Evolutionary conservation across 2,888 invertebrate genomes (phyloP).

Genomic region (Eupithecia pulchellata): DNA sequence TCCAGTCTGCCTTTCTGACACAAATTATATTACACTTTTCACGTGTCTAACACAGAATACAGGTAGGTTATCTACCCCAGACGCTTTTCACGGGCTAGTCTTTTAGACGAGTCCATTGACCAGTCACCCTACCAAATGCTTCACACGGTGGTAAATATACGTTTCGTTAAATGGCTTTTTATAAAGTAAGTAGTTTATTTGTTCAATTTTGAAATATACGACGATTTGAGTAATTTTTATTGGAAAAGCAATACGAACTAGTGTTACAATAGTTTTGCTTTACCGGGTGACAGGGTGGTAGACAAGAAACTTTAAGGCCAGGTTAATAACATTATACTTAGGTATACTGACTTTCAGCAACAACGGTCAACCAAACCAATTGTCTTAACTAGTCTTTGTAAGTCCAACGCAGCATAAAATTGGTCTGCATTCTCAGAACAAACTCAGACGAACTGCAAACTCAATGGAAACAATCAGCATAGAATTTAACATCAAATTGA

Average conservation of each 20-base stretch:
- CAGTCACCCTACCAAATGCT: neutral
- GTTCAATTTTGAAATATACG: neutral
- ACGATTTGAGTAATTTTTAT: neutral
- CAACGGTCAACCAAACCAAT: slow-evolving; percentile 3
- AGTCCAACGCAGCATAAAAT: slow-evolving; percentile 8
- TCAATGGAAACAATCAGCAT: slow-evolving; percentile 56
- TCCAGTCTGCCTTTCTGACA: neutral
- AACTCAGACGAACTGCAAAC: slow-evolving; percentile 34
- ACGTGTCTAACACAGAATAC: neutral
- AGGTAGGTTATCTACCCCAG: slow-evolving; percentile 14
- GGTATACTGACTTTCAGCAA: neutral
- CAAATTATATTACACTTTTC: neutral
- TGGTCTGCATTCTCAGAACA: slow-evolving; percentile 3
- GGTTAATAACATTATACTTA: neutral
- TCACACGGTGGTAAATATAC: neutral
- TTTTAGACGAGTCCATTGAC: slow-evolving; percentile 7
- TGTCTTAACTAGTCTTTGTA: neutral
- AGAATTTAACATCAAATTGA: slow-evolving; percentile 66
- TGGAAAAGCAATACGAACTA: neutral
- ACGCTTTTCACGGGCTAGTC: slow-evolving; percentile 2
- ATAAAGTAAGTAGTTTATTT: neutral
- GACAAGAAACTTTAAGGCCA: neutral
- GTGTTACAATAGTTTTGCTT: neutral
- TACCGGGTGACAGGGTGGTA: neutral
- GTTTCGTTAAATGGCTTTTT: neutral